Conservation (phyloP, 1,140 invertebrate species). For the Contarinia nasturtii region DNA sequence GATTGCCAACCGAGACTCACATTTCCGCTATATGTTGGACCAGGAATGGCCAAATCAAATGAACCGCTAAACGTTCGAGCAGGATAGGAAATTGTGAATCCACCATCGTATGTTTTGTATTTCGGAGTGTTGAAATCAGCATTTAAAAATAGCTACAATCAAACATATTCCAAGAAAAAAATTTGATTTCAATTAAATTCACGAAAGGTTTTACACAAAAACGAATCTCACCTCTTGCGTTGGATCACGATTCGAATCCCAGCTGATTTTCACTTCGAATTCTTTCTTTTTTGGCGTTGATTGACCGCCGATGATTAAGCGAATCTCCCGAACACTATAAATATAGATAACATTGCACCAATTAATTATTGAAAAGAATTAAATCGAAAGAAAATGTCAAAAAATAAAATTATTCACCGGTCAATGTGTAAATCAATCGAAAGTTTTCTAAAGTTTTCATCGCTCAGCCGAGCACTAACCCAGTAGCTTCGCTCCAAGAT, state of each 20-base stretch:
- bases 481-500: constrained; percentile 44
- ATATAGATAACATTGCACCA: no score
- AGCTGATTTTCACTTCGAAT: constrained; percentile 47
- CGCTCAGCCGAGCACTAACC: constrained; percentile 19
- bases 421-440: constrained; percentile 49
- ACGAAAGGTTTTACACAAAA: not conserved
- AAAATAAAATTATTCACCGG: constrained; percentile 31
- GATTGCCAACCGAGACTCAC: constrained; percentile 33
- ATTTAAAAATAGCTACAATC: constrained; percentile 1
- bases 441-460: constrained; percentile 13
- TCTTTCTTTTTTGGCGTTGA: constrained; percentile 36
- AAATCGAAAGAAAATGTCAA: no score
- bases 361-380: no score
- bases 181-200: no score
- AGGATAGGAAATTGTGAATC: constrained; percentile 46
- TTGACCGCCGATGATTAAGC: constrained; percentile 35
- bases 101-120: constrained; percentile 35
- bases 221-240: constrained; percentile 40
- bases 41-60: constrained; percentile 26
- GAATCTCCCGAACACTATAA: constrained; percentile 47
- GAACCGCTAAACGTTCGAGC: constrained; percentile 44
- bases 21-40: constrained; percentile 27
- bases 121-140: constrained; percentile 22
- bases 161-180: constrained; percentile 8
- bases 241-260: constrained; percentile 66